These are phyloP conservation scores for Chamaetylas fuelleborni DNA, from an alignment of 2,113 vertebrate genomes.

Conservation along the genomic window DNA sequence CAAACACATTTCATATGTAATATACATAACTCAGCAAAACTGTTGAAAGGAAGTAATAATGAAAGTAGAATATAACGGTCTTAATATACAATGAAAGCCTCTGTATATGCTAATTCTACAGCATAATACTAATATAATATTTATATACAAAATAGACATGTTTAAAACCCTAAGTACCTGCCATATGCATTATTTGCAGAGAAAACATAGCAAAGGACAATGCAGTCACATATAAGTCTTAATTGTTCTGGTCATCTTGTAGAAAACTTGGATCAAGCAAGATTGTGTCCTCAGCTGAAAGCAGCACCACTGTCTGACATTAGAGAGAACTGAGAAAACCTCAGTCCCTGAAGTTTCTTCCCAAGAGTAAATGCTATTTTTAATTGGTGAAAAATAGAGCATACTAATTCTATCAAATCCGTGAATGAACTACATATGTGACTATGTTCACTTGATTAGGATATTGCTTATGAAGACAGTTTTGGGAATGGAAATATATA, in stretches of 20 bases:
- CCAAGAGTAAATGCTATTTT: slow-evolving; percentile 53
- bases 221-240: background rate
- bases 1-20: background rate
- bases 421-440: slow-evolving; percentile 60
- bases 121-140: background rate
- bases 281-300: background rate
- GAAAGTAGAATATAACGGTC: background rate
- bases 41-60: background rate
- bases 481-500: background rate
- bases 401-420: slow-evolving; percentile 62
- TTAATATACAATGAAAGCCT: background rate
- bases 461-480: slow-evolving; percentile 37
- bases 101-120: background rate
- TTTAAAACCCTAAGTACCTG: background rate
- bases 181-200: background rate
- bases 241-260: background rate
- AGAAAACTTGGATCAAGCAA: background rate
- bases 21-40: background rate
- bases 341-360: background rate
- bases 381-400: slow-evolving; percentile 62
- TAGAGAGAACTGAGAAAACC: background rate
- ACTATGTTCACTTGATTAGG: slow-evolving; percentile 40
- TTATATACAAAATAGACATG: background rate
- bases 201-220: background rate
- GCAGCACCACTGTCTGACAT: background rate